These are phyloP conservation scores for Thymallus thymallus DNA, from an alignment of 2,113 vertebrate species.

Conservation along the genomic window DNA sequence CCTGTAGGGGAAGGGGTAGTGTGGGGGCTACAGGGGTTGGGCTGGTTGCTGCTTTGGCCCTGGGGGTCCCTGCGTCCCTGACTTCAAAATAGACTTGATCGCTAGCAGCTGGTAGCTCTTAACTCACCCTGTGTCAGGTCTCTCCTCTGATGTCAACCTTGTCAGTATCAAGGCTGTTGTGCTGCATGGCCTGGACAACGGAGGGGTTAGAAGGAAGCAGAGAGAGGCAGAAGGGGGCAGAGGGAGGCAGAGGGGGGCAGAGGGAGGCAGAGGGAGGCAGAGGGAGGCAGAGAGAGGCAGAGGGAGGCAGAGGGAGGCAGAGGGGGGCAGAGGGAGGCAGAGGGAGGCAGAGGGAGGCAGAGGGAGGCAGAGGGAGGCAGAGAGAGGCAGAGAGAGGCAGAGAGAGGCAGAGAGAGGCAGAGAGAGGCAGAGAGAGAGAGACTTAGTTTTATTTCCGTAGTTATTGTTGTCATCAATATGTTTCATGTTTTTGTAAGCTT, in stretches of 20 bases:
- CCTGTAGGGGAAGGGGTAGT: no score
- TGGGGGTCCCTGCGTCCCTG: constrained; percentile 79
- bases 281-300: constrained; percentile 54
- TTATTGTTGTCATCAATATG: no score
- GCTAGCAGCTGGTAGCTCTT: constrained; percentile 81
- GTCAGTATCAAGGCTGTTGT: constrained; percentile 73
- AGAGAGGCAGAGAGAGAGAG: no score
- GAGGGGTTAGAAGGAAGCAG: no score
- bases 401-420: no score
- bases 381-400: not conserved
- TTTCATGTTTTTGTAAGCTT: constrained; percentile 34
- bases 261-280: no score
- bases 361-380: no score
- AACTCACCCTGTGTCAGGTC: constrained; percentile 79
- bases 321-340: no score
- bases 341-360: no score
- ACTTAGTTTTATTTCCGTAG: no score
- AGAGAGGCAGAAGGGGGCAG: constrained; percentile 41
- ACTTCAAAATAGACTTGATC: constrained; percentile 84
- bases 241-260: constrained; percentile 19
- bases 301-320: no score
- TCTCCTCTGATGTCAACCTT: constrained; percentile 81
- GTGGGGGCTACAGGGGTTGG: constrained; percentile 52
- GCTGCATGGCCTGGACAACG: constrained; percentile 58
- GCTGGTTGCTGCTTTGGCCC: constrained; percentile 75